A percentile compares a stretch with the other conserved stretches of the same genome.
phyloP scores from a whole-genome alignment of 2,888 invertebrate genomes.

The Dryobota labecula region DNA sequence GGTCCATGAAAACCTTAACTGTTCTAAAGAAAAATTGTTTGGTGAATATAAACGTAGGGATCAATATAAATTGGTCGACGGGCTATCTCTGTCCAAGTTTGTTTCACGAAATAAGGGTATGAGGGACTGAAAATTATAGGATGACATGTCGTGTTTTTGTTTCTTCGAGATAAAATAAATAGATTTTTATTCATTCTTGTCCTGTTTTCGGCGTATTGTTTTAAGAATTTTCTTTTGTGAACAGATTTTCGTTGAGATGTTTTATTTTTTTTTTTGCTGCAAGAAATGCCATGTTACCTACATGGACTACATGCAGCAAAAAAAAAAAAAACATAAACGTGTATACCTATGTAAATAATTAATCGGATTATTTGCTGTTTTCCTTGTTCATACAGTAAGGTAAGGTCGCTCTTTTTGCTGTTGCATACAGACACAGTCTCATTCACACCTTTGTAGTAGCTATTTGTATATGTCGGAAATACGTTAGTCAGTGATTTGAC shows the following conservation, averaged over 20 bases:
- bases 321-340: too few species aligned
- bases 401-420: background rate
- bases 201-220: slow-evolving; percentile 52
- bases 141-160: slow-evolving; percentile 63
- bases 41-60: slow-evolving; percentile 11
- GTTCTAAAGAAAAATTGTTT: slow-evolving; percentile 12
- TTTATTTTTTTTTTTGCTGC: slow-evolving; percentile 4
- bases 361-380: background rate
- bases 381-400: background rate
- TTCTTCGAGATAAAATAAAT: slow-evolving; percentile 61
- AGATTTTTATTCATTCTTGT: slow-evolving; percentile 40
- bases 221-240: slow-evolving; percentile 33
- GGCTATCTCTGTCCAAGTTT: slow-evolving; percentile 61
- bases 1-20: slow-evolving; percentile 17
- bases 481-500: too few species aligned
- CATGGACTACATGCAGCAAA: too few species aligned
- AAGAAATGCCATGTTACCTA: background rate
- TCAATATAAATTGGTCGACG: slow-evolving; percentile 42
- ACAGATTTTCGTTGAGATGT: slow-evolving; percentile 15
- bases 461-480: too few species aligned
- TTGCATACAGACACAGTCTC: background rate
- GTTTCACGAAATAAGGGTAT: slow-evolving; percentile 56
- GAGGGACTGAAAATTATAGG: slow-evolving; percentile 63
- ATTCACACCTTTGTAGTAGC: background rate
- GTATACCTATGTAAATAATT: background rate